phyloP scores from a whole-genome alignment of 2,797 vertebrate genomes.

The Rhincodon typus region DNA sequence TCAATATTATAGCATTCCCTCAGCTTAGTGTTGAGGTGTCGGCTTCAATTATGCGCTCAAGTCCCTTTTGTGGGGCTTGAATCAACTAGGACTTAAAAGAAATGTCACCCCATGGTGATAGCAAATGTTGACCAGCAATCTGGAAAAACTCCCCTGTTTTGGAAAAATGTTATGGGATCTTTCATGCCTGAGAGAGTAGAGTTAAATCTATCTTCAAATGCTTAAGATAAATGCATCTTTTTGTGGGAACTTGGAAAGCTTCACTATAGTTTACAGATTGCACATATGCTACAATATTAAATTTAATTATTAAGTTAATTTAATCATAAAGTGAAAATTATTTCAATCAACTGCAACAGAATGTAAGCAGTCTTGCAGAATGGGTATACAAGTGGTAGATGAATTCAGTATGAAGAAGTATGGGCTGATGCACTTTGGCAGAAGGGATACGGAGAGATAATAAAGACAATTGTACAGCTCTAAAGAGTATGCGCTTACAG shows the following conservation, averaged over 20 bases:
- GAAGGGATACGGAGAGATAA: too few species aligned
- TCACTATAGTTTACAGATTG: neutral
- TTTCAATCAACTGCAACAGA: too few species aligned
- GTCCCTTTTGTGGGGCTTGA: neutral
- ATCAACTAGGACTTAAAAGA: neutral
- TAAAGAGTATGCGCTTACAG: too few species aligned
- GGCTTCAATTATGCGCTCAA: neutral
- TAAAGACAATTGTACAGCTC: too few species aligned
- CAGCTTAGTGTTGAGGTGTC: neutral
- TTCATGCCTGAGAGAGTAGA: neutral
- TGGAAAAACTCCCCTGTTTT: neutral
- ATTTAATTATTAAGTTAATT: neutral
- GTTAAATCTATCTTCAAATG: neutral
- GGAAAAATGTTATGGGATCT: neutral
- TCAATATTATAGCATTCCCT: neutral
- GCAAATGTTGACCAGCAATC: neutral
- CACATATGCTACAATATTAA: neutral
- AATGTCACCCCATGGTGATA: neutral
- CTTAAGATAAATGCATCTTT: neutral
- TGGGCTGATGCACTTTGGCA: too few species aligned
- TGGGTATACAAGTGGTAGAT: too few species aligned
- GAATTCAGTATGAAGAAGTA: too few species aligned
- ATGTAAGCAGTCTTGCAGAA: too few species aligned
- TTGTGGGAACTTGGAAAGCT: neutral
- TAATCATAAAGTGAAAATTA: too few species aligned